Evolutionary conservation across 2,797 vertebrate species (phyloP).

Genomic region (Rhadinocentrus ornatus): DNA sequence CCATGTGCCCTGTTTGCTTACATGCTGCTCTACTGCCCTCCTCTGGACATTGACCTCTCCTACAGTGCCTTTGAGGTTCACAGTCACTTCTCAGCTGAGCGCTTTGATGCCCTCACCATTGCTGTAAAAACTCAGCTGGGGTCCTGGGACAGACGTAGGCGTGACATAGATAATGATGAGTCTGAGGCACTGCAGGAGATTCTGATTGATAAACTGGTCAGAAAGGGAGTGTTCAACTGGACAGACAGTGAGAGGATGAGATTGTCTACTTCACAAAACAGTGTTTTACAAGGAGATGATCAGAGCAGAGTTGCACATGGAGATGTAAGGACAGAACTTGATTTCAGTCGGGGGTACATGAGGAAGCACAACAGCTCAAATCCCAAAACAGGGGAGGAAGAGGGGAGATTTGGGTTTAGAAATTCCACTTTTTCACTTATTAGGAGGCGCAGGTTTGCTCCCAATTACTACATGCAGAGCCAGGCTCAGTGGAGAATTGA

Average conservation of each 20-base stretch:
- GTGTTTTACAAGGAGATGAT: slow-evolving; percentile 35
- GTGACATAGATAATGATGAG: slow-evolving; percentile 87
- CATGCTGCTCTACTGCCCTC: slow-evolving; percentile 95
- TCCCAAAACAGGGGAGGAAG: slow-evolving; percentile 10
- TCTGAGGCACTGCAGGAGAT: slow-evolving; percentile 87
- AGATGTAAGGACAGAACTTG: slow-evolving; percentile 42
- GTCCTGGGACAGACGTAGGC: slow-evolving; percentile 92
- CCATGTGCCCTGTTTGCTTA: slow-evolving; percentile 88
- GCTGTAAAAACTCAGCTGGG: slow-evolving; percentile 96
- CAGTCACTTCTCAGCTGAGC: slow-evolving; percentile 95
- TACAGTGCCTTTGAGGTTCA: slow-evolving; percentile 98
- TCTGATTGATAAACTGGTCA: slow-evolving; percentile 84
- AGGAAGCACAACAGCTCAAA: slow-evolving; percentile 28
- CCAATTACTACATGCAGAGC: slow-evolving; percentile 89
- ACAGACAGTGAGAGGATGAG: slow-evolving; percentile 39
- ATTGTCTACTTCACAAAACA: slow-evolving; percentile 17
- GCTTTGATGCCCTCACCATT: slow-evolving; percentile 92
- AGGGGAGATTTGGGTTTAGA: slow-evolving; percentile 3
- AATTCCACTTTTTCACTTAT: slow-evolving; percentile 38
- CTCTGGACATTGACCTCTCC: slow-evolving; percentile 97
- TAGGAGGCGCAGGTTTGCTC: slow-evolving; percentile 72
- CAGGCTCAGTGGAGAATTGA: slow-evolving; percentile 97
- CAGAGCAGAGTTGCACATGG: slow-evolving; percentile 15
- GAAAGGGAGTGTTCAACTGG: slow-evolving; percentile 41
- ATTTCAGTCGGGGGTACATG: slow-evolving; percentile 28